Conservation (phyloP, 2,113 vertebrate species). For the Menura novaehollandiae region DNA sequence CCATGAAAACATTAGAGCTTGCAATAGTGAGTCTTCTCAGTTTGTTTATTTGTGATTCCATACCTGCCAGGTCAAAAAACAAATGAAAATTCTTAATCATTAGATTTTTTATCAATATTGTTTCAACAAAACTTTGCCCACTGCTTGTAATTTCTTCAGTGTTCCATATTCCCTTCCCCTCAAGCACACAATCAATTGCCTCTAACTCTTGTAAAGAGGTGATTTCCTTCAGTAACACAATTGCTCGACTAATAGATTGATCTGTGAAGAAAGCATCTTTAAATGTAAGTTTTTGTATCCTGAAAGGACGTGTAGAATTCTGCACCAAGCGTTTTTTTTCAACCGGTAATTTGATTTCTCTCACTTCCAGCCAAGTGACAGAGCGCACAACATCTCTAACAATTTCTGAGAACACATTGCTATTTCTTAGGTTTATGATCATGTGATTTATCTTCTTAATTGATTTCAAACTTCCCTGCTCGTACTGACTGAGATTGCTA, state of each 20-base stretch:
- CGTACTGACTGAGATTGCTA: constrained; percentile 58
- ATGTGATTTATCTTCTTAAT: constrained; percentile 47
- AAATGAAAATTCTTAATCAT: constrained; percentile 46
- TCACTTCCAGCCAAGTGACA: constrained; percentile 65
- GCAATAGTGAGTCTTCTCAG: constrained; percentile 65
- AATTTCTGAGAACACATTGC: constrained; percentile 11
- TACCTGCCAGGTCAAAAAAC: constrained; percentile 30
- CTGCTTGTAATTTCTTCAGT: accelerated
- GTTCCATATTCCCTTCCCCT: constrained; percentile 44
- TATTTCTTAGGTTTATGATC: constrained; percentile 37
- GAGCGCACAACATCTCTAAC: constrained; percentile 64
- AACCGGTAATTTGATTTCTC: background rate
- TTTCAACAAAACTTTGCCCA: background rate
- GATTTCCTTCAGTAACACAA: constrained; percentile 10
- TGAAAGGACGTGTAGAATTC: background rate
- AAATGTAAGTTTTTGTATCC: constrained; percentile 48
- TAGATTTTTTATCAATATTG: background rate
- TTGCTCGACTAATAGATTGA: background rate
- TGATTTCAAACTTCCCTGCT: constrained; percentile 11
- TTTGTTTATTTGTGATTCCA: background rate
- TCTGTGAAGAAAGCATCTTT: constrained; percentile 52
- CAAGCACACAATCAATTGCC: constrained; percentile 50
- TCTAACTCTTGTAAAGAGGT: constrained; percentile 41
- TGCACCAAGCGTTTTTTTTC: background rate
- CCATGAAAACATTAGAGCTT: constrained; percentile 71